These are phyloP conservation scores for Listrodromus nycthemerus DNA, from an alignment of 2,888 invertebrate species.

Conservation along the genomic window DNA sequence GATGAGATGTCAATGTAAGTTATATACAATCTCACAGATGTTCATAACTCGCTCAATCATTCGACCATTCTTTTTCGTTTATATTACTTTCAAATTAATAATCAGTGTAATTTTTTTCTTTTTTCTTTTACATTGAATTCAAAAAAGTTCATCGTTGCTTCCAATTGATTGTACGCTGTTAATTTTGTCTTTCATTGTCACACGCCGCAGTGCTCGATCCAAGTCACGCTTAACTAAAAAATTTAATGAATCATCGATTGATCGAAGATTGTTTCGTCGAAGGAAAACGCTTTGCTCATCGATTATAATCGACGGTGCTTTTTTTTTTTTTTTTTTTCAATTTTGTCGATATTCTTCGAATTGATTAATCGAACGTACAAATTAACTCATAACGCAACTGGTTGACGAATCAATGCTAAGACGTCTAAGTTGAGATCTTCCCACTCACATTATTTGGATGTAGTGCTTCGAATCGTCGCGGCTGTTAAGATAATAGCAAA, in stretches of 20 bases:
- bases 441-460: neutral
- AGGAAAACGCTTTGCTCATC: neutral
- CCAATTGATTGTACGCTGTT: conserved; percentile 60
- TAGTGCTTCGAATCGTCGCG: neutral
- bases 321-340: too few species aligned
- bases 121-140: conserved; percentile 39
- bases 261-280: conserved; percentile 1
- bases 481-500: neutral
- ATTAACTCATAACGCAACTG: neutral
- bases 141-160: conserved; percentile 55
- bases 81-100: conserved; percentile 52
- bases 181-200: conserved; percentile 63
- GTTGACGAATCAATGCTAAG: neutral
- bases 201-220: conserved; percentile 61
- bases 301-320: neutral
- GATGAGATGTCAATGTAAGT: conserved; percentile 81
- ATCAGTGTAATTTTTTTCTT: conserved; percentile 33
- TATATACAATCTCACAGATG: conserved; percentile 73
- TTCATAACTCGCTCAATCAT: conserved; percentile 67
- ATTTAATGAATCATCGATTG: conserved; percentile 5
- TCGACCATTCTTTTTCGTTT: conserved; percentile 43
- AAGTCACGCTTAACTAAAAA: conserved; percentile 62
- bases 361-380: too few species aligned
- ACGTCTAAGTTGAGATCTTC: neutral
- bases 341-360: neutral